These are phyloP conservation scores for Octopus sinensis DNA, from an alignment of 1,140 invertebrate species.

Conservation along the genomic window DNA sequence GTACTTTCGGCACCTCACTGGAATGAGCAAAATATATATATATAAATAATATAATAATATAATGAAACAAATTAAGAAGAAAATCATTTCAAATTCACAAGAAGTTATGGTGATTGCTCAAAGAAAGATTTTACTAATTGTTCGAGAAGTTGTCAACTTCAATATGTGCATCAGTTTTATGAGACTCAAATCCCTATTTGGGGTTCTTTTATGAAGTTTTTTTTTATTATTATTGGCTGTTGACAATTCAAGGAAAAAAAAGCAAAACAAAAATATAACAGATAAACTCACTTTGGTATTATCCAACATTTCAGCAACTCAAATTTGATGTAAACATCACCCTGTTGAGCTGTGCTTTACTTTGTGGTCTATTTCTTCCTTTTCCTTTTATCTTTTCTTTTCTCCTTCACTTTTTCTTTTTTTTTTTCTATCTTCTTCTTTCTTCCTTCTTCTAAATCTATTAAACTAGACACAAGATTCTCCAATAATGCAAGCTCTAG, in stretches of 20 bases:
- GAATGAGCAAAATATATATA: too few species aligned
- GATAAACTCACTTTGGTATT: too few species aligned
- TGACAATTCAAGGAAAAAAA: constrained; percentile 1
- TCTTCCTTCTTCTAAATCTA: background rate
- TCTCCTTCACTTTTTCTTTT: background rate
- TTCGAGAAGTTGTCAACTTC: constrained; percentile 4
- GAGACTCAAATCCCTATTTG: background rate
- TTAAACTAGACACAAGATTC: background rate
- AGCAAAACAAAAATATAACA: background rate
- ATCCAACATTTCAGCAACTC: too few species aligned
- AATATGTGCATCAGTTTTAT: background rate
- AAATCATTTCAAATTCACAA: background rate
- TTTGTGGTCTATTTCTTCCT: too few species aligned
- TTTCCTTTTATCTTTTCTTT: too few species aligned
- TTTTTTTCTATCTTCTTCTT: background rate
- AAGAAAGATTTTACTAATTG: background rate
- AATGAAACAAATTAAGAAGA: background rate
- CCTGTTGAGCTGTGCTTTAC: too few species aligned
- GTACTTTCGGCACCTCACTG: too few species aligned
- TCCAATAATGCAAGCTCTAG: background rate
- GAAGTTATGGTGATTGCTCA: background rate
- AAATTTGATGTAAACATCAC: too few species aligned
- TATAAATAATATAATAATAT: too few species aligned
- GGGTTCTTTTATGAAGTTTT: too few species aligned
- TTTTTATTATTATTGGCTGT: constrained; percentile 7